Conservation (phyloP, 35 echinoderm and acorn worm genomes). For the Ophiothrix spiculata region DNA sequence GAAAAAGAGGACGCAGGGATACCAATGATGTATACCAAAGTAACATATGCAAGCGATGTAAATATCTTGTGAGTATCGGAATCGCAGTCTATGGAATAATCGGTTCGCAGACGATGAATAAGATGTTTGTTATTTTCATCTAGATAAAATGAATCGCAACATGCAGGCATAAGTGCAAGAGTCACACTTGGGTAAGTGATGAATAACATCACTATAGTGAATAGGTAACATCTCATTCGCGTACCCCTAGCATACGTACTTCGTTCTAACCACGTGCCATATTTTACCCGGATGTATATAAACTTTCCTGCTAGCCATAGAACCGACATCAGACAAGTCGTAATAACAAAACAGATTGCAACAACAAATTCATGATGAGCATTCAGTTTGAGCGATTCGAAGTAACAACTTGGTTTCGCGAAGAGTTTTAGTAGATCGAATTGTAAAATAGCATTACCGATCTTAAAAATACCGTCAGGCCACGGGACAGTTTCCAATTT, state of each 20-base stretch:
- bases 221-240: not conserved
- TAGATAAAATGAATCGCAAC: conserved; percentile 15
- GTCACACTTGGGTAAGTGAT: conserved; percentile 28
- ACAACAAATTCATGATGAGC: conserved; percentile 22
- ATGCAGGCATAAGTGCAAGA: conserved; percentile 14
- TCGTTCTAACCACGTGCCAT: not conserved
- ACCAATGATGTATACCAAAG: conserved; percentile 11
- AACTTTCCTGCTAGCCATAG: not conserved
- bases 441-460: conserved; percentile 26
- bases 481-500: conserved; percentile 27
- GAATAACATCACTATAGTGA: conserved; percentile 35
- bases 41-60: not conserved
- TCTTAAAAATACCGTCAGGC: conserved; percentile 11
- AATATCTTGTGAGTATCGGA: not conserved
- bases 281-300: not conserved
- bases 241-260: not conserved
- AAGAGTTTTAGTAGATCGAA: conserved; percentile 14
- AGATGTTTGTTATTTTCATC: conserved; percentile 13
- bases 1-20: conserved; percentile 10
- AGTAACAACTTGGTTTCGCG: conserved; percentile 22
- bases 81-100: conserved; percentile 29
- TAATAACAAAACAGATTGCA: not conserved
- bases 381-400: conserved; percentile 21
- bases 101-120: conserved; percentile 14
- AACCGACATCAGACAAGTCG: not conserved